Conservation (phyloP, 2,797 vertebrate species). For the Gallinago solitaria region DNA sequence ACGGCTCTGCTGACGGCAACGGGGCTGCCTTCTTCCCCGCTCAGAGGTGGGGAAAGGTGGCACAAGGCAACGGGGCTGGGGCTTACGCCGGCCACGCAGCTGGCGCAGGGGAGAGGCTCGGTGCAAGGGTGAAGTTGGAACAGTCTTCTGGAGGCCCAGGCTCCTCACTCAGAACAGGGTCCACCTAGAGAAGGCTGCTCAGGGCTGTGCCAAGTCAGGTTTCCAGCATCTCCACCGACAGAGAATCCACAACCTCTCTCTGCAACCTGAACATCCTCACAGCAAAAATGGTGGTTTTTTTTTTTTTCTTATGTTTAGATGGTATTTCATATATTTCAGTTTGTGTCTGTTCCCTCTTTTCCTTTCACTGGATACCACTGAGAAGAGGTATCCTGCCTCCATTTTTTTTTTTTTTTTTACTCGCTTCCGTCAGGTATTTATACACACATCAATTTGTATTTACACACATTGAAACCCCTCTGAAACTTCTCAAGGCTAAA, state of each 20-base stretch:
- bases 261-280: background rate
- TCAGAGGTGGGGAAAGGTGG: accelerated
- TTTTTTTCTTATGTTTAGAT: background rate
- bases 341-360: background rate
- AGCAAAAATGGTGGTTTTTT: background rate
- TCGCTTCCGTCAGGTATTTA: background rate
- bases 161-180: background rate
- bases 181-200: background rate
- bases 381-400: background rate
- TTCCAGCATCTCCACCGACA: background rate
- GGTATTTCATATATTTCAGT: background rate
- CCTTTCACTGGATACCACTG: background rate
- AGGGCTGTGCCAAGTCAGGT: background rate
- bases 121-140: background rate
- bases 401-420: background rate
- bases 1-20: accelerated
- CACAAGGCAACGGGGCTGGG: background rate
- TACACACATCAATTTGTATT: background rate
- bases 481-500: background rate
- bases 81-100: background rate
- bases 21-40: background rate
- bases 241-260: background rate
- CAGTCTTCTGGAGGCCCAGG: background rate
- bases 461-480: background rate
- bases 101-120: too few relatives aligned